phyloP scores from a whole-genome alignment of 2,888 invertebrate genomes.

The Salpingus planirostris region DNA sequence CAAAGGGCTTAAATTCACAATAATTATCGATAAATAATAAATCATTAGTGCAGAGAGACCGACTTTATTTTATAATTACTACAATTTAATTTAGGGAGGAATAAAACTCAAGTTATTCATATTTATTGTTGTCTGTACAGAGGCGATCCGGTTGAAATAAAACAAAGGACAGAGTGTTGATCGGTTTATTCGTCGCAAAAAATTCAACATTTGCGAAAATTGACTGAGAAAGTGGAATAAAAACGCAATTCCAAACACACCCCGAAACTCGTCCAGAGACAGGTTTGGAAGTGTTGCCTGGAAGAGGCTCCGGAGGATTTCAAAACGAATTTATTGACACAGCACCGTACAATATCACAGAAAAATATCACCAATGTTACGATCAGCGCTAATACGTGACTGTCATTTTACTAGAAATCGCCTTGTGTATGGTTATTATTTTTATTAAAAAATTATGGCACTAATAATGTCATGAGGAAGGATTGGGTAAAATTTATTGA shows the following conservation, averaged over 20 bases:
- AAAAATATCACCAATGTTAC: constrained; percentile 14
- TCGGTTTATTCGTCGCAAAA: constrained; percentile 14
- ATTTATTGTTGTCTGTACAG: too few relatives aligned
- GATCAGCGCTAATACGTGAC: too few relatives aligned
- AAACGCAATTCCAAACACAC: constrained; percentile 35
- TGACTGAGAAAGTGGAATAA: constrained; percentile 26
- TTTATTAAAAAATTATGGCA: constrained; percentile 19
- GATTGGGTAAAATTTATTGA: constrained; percentile 37
- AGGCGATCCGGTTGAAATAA: constrained; percentile 26
- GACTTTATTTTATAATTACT: constrained; percentile 15
- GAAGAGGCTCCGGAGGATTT: constrained; percentile 29
- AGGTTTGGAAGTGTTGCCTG: constrained; percentile 34
- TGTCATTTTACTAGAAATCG: too few relatives aligned
- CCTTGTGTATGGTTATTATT: too few relatives aligned
- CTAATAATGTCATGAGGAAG: constrained; percentile 31
- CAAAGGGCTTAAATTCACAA: constrained; percentile 5
- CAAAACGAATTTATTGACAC: constrained; percentile 37
- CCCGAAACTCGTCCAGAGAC: not conserved
- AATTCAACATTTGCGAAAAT: not conserved
- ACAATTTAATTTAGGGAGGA: too few relatives aligned
- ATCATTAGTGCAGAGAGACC: constrained; percentile 22
- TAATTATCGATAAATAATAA: too few relatives aligned
- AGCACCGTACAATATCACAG: constrained; percentile 35
- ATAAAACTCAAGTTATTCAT: too few relatives aligned
- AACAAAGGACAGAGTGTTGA: constrained; percentile 24